These are phyloP conservation scores for Gonioctena quinquepunctata DNA, from an alignment of 1,140 invertebrate species.

Conservation along the genomic window DNA sequence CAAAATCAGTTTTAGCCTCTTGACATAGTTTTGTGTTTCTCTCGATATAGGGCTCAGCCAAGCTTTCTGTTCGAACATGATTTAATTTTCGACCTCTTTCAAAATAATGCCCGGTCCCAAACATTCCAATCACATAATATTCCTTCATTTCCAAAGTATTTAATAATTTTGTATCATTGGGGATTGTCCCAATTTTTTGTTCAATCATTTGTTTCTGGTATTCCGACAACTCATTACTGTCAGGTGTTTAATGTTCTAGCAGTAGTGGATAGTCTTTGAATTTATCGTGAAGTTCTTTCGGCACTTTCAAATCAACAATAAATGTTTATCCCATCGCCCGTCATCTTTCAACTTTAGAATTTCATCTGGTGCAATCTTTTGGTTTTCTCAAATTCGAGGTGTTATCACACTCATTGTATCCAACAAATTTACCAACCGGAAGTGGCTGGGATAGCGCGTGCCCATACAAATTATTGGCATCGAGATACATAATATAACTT, in stretches of 20 bases:
- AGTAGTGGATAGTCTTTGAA: slow-evolving; percentile 55
- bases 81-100: slow-evolving; percentile 51
- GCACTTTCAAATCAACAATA: too few relatives aligned
- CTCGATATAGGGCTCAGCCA: slow-evolving; percentile 51
- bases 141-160: slow-evolving; percentile 40
- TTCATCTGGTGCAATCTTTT: slow-evolving; percentile 2
- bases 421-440: slow-evolving; percentile 55
- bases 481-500: slow-evolving; percentile 24
- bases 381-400: too few relatives aligned
- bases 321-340: slow-evolving; percentile 33
- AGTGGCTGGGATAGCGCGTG: too few relatives aligned
- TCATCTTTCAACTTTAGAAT: slow-evolving; percentile 40
- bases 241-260: slow-evolving; percentile 42
- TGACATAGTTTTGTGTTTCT: slow-evolving; percentile 44
- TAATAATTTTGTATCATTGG: slow-evolving; percentile 19
- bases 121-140: slow-evolving; percentile 50
- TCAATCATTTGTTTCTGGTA: slow-evolving; percentile 37
- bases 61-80: slow-evolving; percentile 47
- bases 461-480: slow-evolving; percentile 51
- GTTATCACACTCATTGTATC: slow-evolving; percentile 47
- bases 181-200: slow-evolving; percentile 7
- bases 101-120: slow-evolving; percentile 49
- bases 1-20: slow-evolving; percentile 51
- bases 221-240: slow-evolving; percentile 47
- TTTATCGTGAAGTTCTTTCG: too few relatives aligned